Base-by-base conservation (phyloP, 2,113 vertebrate species). In the Empidonax alnorum region DNA sequence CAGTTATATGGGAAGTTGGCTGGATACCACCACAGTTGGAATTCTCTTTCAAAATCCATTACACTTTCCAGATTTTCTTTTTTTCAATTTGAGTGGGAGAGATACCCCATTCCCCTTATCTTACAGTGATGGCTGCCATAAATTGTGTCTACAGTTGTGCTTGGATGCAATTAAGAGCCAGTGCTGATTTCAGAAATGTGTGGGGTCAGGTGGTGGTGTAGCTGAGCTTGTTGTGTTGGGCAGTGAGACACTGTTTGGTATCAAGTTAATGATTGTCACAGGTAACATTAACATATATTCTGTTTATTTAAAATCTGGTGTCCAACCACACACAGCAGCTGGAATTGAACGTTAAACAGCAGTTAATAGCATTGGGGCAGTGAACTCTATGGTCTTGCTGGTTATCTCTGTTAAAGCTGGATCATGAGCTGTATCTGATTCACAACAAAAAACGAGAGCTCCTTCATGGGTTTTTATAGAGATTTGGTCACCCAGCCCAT, bases 71-170 rank as follows among this genome's bases (percentile, higher is more conserved):
- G 24, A 0, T 28, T 35, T 20, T 14, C 12, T 39, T 39, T 5
- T 5, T 15, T 17, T 30, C 1, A 3, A 46, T 75, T 41, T 53
- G 7, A 16, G 0, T 35, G 14, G 18, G 14, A 42, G 27, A 56
- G 56, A 42, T 33, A 62, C 3, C 22, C 11, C 9, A 14, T 68
- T 68, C 39, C 30, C 14, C 17, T 68, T 55, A 47, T 39, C 9
- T 55, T 47, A 7, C 9, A 25, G 20, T 35, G 68, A 30, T 83
- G 21, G 21, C 17, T 62, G 5, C 30, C 14, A 8, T 7, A 47
- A 30, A 68, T 35, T 22, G 9, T 31, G 24, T 63, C 11, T 27
- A 6, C 41, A 42, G 0, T 55, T 53, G 35, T 83, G 35, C 41
- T 55, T 76, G 41, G 9, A 31, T 49, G 47, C 55, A 47, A 14